Conservation (phyloP, 2,797 vertebrate genomes). For the Alauda arvensis region DNA sequence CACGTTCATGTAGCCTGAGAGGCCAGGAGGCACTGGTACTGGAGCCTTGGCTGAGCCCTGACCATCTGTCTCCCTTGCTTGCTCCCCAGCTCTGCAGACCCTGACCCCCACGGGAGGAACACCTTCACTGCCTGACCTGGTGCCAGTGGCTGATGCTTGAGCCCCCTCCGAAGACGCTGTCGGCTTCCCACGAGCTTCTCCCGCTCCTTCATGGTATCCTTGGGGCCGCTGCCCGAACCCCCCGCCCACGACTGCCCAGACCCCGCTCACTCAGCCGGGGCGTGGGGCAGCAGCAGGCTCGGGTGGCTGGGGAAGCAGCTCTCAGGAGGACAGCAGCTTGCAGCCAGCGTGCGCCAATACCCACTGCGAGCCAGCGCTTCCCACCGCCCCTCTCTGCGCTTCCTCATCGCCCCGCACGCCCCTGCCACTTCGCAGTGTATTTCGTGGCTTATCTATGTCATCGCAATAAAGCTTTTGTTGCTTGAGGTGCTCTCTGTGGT, state of each 20-base stretch:
- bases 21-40: not conserved
- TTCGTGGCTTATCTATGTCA: constrained; percentile 6
- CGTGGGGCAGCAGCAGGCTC: accelerated
- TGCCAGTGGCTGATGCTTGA: not conserved
- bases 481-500: not conserved
- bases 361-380: not conserved
- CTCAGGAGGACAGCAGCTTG: not conserved
- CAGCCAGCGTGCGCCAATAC: not conserved
- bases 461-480: constrained; percentile 46
- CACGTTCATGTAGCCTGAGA: accelerated
- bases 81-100: constrained; percentile 52
- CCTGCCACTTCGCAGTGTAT: not conserved
- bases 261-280: not conserved
- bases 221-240: not conserved
- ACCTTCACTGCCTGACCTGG: constrained; percentile 31
- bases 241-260: not conserved
- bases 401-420: not conserved
- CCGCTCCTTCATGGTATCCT: not conserved
- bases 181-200: not conserved
- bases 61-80: constrained; percentile 27
- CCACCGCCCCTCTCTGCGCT: not conserved
- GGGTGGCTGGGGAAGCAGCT: not conserved
- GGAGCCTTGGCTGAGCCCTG: not conserved
- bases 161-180: not conserved
- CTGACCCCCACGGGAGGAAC: constrained; percentile 40